Evolutionary conservation across 2,888 invertebrate genomes (phyloP).

Genomic region (Caenorhabditis plicata): DNA sequence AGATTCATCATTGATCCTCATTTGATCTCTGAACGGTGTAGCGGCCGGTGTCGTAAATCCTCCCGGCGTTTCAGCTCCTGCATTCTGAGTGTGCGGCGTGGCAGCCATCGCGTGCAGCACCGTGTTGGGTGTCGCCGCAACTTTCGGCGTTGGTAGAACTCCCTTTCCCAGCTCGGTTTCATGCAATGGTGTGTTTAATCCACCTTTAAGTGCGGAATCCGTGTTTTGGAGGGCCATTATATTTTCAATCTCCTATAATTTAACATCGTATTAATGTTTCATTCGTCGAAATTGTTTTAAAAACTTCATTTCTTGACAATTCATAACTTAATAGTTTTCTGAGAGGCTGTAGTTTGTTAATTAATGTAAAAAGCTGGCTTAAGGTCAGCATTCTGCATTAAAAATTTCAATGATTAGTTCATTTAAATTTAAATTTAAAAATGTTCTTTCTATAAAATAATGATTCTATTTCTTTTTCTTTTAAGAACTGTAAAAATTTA

Average conservation of each 20-base stretch:
- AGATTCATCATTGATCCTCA: slow-evolving; percentile 91
- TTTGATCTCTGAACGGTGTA: slow-evolving; percentile 84
- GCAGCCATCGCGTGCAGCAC: slow-evolving; percentile 74
- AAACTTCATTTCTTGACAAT: too few relatives aligned
- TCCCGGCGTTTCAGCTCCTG: slow-evolving; percentile 33
- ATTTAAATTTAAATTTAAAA: too few relatives aligned
- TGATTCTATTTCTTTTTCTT: background rate
- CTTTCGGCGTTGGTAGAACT: slow-evolving; percentile 45
- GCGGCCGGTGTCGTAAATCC: slow-evolving; percentile 67
- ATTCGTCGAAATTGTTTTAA: background rate
- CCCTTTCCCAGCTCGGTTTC: slow-evolving; percentile 79
- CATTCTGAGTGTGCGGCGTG: slow-evolving; percentile 48
- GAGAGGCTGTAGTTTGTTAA: too few relatives aligned
- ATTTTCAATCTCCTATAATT: slow-evolving; percentile 87
- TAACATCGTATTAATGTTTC: too few relatives aligned
- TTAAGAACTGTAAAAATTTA: too few relatives aligned
- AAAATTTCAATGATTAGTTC: too few relatives aligned
- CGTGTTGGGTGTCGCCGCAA: slow-evolving; percentile 80
- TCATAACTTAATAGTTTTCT: too few relatives aligned
- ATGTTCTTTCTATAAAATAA: too few relatives aligned
- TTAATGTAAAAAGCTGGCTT: too few relatives aligned
- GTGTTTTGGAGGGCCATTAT: slow-evolving; percentile 96
- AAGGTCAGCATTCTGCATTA: too few relatives aligned
- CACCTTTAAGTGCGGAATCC: slow-evolving; percentile 93
- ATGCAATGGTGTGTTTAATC: slow-evolving; percentile 87